These are phyloP conservation scores for Chlamydotis undulata DNA, from an alignment of 2,113 vertebrate species.

Conservation along the genomic window DNA sequence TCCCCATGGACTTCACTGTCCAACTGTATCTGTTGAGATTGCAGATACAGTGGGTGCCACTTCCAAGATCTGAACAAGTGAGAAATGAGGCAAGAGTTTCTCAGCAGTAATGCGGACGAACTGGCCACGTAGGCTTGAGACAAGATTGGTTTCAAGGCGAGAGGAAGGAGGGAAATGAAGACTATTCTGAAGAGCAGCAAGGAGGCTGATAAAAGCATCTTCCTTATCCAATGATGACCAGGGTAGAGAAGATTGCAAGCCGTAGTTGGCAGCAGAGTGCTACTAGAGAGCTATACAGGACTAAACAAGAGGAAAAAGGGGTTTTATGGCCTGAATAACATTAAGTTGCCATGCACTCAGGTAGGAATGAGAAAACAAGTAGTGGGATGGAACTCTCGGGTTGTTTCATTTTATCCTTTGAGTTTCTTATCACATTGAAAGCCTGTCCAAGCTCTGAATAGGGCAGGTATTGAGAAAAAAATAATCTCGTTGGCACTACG, in stretches of 20 bases:
- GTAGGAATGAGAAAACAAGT: background rate
- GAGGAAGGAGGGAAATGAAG: background rate
- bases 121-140: background rate
- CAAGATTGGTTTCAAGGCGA: background rate
- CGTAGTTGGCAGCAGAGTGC: background rate
- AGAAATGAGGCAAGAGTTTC: background rate
- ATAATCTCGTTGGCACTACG: fast-evolving
- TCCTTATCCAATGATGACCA: no score
- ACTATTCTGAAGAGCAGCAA: background rate
- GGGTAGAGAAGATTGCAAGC: background rate
- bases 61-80: fast-evolving
- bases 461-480: background rate
- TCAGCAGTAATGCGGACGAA: background rate
- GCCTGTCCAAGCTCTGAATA: background rate
- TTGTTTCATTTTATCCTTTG: background rate
- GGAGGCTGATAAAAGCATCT: background rate
- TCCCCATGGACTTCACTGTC: background rate
- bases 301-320: fast-evolving
- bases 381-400: background rate
- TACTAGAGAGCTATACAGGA: background rate
- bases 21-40: background rate
- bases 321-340: background rate
- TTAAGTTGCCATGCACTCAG: background rate
- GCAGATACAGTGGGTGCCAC: background rate
- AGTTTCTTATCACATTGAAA: background rate